Evolutionary conservation across 2,888 invertebrate genomes (phyloP).

Genomic region (Eutolmus rufibarbis): DNA sequence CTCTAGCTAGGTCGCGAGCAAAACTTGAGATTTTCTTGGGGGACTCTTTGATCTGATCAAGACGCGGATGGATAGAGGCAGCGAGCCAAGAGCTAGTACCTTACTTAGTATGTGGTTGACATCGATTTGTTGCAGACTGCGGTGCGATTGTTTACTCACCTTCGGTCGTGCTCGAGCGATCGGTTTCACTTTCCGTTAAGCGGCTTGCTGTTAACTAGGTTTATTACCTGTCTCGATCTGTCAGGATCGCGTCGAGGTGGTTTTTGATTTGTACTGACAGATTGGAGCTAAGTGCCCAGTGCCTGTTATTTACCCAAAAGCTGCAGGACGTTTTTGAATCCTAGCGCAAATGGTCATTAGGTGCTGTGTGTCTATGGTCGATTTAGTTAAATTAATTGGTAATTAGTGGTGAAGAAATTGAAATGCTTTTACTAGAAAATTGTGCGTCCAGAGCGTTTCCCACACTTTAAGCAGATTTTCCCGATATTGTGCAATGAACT

Average conservation of each 20-base stretch:
- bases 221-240: not conserved
- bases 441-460: not conserved
- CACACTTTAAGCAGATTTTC: not conserved
- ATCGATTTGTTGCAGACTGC: conserved; percentile 42
- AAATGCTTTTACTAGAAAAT: not conserved
- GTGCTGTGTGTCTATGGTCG: not conserved
- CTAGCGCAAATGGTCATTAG: not conserved
- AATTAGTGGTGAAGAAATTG: not conserved
- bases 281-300: not conserved
- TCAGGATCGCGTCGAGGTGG: not conserved
- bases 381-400: not conserved
- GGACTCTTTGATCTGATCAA: conserved; percentile 18
- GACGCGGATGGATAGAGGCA: conserved; percentile 18
- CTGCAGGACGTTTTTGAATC: not conserved
- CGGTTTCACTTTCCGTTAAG: conserved; percentile 24
- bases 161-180: not conserved
- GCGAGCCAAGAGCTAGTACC: conserved; percentile 8
- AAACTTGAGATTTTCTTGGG: not conserved
- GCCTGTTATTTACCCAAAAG: not conserved
- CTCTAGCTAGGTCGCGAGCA: not conserved
- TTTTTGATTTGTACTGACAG: not conserved
- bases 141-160: conserved; percentile 33
- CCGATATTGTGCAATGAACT: conserved; percentile 35
- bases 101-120: conserved; percentile 43
- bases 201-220: not conserved